A percentile compares a stretch with the other conserved stretches of the same genome.
phyloP scores from a whole-genome alignment of 2,888 invertebrate species.

The Meteorus cinctellus region DNA sequence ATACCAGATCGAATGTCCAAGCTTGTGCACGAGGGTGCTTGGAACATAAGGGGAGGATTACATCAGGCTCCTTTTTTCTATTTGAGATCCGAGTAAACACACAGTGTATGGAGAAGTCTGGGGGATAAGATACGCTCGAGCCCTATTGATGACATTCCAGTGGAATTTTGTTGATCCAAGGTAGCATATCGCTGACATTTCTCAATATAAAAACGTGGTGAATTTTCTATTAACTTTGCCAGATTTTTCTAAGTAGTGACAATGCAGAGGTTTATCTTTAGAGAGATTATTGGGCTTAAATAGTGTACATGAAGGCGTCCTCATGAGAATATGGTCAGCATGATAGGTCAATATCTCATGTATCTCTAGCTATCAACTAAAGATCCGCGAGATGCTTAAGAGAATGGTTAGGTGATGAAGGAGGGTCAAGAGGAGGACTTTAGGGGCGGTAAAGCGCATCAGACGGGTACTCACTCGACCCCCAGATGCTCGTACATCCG shows the following conservation, averaged over 20 bases:
- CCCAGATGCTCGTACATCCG: constrained; percentile 14
- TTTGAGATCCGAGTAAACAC: constrained; percentile 34
- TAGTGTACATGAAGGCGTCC: neutral
- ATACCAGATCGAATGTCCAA: neutral
- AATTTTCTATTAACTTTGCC: neutral
- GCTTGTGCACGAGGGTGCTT: neutral
- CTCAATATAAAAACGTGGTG: neutral
- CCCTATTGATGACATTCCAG: neutral
- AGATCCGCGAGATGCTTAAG: neutral
- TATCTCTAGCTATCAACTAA: neutral
- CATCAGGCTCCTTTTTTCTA: constrained; percentile 43
- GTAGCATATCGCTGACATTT: neutral
- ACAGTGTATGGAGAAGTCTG: neutral
- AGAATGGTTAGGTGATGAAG: neutral
- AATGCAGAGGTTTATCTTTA: too few species aligned
- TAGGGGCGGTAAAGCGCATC: neutral
- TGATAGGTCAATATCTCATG: neutral
- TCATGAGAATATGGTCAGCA: neutral
- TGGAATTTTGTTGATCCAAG: neutral
- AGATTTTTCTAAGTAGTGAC: too few species aligned
- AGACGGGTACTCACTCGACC: neutral
- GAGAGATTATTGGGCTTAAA: too few species aligned
- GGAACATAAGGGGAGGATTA: neutral
- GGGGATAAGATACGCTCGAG: neutral
- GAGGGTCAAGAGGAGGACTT: neutral